phyloP scores from a whole-genome alignment of 2,888 invertebrate genomes.

The Drosophila bunnanda region DNA sequence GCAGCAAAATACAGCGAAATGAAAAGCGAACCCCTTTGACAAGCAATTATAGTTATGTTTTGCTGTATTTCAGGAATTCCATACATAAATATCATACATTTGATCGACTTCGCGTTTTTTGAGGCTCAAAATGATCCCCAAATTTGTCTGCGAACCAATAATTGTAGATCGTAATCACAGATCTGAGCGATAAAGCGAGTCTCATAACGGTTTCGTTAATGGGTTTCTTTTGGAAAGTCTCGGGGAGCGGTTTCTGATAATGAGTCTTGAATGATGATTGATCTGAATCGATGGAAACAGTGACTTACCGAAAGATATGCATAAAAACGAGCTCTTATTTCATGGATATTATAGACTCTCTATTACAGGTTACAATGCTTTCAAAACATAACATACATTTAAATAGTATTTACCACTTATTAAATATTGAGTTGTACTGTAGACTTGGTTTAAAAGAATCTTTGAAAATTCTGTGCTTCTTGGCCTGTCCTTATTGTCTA shows the following conservation, averaged over 20 bases:
- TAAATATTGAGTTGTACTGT: neutral
- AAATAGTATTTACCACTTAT: neutral
- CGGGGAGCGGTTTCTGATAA: neutral
- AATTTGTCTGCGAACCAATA: conserved; percentile 33
- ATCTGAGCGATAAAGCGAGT: conserved; percentile 1
- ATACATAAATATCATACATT: conserved; percentile 45
- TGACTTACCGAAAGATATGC: neutral
- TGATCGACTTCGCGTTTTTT: conserved; percentile 11
- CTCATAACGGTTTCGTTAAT: conserved; percentile 17
- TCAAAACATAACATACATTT: too few relatives aligned
- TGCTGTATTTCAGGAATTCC: conserved; percentile 56
- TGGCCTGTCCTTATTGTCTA: neutral
- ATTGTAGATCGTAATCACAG: conserved; percentile 28
- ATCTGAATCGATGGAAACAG: neutral
- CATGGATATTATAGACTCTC: neutral
- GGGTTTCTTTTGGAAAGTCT: conserved; percentile 3
- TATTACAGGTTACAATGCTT: too few relatives aligned
- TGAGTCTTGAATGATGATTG: neutral
- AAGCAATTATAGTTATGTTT: conserved; percentile 67
- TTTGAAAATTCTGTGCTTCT: neutral
- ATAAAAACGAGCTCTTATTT: neutral
- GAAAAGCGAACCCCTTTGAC: conserved; percentile 22
- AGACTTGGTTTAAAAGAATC: neutral
- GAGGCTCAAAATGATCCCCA: conserved; percentile 12
- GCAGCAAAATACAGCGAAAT: conserved; percentile 9